Evolutionary conservation across 2,113 vertebrate species (phyloP).

Genomic region (Oryzias melastigma): DNA sequence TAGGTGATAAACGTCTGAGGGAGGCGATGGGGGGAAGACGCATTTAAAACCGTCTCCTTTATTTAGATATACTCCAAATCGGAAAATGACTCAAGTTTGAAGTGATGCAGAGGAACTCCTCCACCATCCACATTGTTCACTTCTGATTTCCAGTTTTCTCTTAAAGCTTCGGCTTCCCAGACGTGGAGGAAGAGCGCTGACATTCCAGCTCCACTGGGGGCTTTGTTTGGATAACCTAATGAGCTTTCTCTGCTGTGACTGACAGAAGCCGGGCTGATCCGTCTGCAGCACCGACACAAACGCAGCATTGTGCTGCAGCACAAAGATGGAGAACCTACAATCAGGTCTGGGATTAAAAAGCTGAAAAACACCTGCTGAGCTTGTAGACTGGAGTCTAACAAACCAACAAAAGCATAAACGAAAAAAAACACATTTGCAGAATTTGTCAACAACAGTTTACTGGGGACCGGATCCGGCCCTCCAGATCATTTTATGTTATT

Average conservation of each 20-base stretch:
- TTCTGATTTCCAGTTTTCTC: constrained; percentile 44
- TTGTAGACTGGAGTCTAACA: too few relatives aligned
- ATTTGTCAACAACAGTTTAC: too few relatives aligned
- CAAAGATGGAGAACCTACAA: neutral
- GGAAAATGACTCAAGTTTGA: too few relatives aligned
- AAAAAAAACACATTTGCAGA: too few relatives aligned
- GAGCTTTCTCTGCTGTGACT: constrained; percentile 43
- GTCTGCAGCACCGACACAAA: neutral
- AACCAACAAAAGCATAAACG: too few relatives aligned
- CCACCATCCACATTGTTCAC: too few relatives aligned
- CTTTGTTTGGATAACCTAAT: constrained; percentile 54
- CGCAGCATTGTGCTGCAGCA: constrained; percentile 2
- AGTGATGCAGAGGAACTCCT: too few relatives aligned
- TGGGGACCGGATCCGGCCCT: too few relatives aligned
- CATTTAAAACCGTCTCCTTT: constrained; percentile 24
- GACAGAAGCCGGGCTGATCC: constrained; percentile 49
- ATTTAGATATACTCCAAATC: constrained; percentile 13
- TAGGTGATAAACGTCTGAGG: constrained; percentile 38
- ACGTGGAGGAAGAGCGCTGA: neutral
- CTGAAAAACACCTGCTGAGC: neutral
- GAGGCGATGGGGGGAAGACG: constrained; percentile 13
- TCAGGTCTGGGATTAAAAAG: neutral
- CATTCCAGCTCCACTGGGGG: constrained; percentile 40
- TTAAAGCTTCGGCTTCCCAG: constrained; percentile 11
- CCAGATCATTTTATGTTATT: too few relatives aligned